Evolutionary conservation across 2,113 vertebrate species (phyloP).

Genomic region (Melierax canorus): DNA sequence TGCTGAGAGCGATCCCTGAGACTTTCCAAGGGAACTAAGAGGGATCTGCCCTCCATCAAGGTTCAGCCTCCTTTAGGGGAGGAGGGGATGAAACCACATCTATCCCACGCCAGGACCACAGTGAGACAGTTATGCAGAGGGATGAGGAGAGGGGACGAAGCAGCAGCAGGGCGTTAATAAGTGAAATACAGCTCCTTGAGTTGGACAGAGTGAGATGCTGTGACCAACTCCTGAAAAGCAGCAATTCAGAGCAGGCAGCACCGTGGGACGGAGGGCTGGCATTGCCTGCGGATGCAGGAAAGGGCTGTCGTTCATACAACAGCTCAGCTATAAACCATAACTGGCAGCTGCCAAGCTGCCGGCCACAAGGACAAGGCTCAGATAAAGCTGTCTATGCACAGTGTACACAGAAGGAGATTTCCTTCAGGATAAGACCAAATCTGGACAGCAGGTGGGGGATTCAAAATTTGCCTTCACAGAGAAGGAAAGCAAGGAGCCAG

Average conservation of each 20-base stretch:
- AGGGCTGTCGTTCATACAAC: background rate
- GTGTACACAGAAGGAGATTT: background rate
- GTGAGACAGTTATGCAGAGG: background rate
- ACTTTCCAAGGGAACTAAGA: background rate
- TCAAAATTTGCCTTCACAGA: background rate
- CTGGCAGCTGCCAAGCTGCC: background rate
- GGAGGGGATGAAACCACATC: rapidly evolving
- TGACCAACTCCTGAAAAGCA: background rate
- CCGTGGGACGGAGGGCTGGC: rapidly evolving
- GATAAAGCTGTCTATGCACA: background rate
- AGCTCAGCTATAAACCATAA: background rate
- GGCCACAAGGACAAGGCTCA: too few species aligned
- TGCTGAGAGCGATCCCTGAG: background rate
- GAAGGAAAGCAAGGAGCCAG: background rate
- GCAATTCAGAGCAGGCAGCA: background rate
- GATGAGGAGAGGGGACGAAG: background rate
- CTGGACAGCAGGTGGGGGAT: background rate
- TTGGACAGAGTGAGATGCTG: background rate
- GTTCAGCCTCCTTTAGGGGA: background rate
- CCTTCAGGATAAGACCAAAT: background rate
- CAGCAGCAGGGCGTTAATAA: background rate
- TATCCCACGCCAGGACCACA: rapidly evolving
- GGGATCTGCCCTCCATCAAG: background rate
- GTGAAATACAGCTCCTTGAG: background rate
- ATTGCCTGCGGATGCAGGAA: background rate